Conservation (phyloP, 2,888 invertebrate species). For the Chymomyza caudatula region DNA sequence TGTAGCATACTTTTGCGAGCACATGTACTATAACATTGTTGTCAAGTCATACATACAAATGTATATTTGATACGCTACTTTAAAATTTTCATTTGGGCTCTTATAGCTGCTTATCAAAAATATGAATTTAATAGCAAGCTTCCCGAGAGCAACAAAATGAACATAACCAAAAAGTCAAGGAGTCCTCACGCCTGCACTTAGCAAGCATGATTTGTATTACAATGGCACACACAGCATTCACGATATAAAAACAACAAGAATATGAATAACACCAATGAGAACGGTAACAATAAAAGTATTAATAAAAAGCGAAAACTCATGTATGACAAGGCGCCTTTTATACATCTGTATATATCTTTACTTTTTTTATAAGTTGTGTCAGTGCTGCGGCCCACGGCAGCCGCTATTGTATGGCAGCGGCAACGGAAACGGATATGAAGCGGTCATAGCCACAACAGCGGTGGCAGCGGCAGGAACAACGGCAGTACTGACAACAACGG, state of each 20-base stretch:
- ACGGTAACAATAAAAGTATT: constrained; percentile 32
- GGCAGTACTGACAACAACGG: background rate
- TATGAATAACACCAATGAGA: constrained; percentile 26
- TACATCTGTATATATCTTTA: constrained; percentile 30
- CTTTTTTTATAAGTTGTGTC: background rate
- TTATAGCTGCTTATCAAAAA: constrained; percentile 46
- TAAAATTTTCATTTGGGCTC: constrained; percentile 34
- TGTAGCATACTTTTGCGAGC: constrained; percentile 13
- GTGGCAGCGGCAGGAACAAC: background rate
- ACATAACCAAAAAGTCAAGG: constrained; percentile 18
- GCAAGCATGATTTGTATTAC: constrained; percentile 60
- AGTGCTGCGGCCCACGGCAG: background rate
- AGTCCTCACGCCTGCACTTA: constrained; percentile 2
- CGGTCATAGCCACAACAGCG: background rate
- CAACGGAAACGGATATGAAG: constrained; percentile 67
- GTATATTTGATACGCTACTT: constrained; percentile 6
- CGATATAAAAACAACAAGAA: constrained; percentile 12
- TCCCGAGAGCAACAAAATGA: constrained; percentile 26
- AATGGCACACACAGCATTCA: constrained; percentile 25
- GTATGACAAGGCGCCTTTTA: constrained; percentile 62
- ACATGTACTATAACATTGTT: constrained; percentile 15
- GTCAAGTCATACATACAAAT: background rate
- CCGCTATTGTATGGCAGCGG: background rate
- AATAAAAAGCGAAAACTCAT: constrained; percentile 45
- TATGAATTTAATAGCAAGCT: background rate